Evolutionary conservation across 2,888 invertebrate genomes (phyloP).

Genomic region (Drosophila pegasa): DNA sequence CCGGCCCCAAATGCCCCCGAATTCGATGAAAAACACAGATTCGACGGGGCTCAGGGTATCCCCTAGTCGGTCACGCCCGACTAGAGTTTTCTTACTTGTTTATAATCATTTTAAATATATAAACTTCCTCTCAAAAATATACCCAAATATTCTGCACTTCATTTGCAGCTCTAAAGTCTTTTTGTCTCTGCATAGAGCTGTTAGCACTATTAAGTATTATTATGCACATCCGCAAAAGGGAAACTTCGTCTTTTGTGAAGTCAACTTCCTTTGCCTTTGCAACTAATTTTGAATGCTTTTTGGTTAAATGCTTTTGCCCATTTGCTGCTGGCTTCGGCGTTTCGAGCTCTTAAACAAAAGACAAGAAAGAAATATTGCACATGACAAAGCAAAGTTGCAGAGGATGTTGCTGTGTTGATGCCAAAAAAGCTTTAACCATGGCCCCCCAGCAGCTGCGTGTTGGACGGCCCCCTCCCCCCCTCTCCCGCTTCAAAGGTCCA

Average conservation of each 20-base stretch:
- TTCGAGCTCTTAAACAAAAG: slow-evolving; percentile 45
- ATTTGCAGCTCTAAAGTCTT: too few species aligned
- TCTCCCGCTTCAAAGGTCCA: slow-evolving; percentile 33
- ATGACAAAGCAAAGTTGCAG: slow-evolving; percentile 72
- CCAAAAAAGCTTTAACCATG: slow-evolving; percentile 65
- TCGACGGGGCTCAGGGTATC: too few species aligned
- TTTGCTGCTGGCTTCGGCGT: slow-evolving; percentile 1
- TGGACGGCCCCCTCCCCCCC: slow-evolving; percentile 7
- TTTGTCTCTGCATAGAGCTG: too few species aligned
- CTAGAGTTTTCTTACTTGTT: too few species aligned
- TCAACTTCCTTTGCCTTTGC: slow-evolving; percentile 31
- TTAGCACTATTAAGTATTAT: neutral
- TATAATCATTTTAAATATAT: too few species aligned
- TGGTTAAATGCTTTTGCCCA: slow-evolving; percentile 35
- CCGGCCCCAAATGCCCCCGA: too few species aligned
- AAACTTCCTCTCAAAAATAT: too few species aligned
- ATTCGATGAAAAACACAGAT: too few species aligned
- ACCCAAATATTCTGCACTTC: neutral
- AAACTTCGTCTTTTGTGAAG: neutral
- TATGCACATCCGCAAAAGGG: neutral
- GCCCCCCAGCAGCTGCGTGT: slow-evolving; percentile 31
- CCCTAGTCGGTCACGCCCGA: too few species aligned
- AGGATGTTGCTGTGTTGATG: slow-evolving; percentile 25
- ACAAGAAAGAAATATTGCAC: slow-evolving; percentile 65
- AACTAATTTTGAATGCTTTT: slow-evolving; percentile 37